A percentile compares a stretch with the other conserved stretches of the same genome.
Conservation (phyloP, 2,113 vertebrate genomes). For the Caranx ignobilis region DNA sequence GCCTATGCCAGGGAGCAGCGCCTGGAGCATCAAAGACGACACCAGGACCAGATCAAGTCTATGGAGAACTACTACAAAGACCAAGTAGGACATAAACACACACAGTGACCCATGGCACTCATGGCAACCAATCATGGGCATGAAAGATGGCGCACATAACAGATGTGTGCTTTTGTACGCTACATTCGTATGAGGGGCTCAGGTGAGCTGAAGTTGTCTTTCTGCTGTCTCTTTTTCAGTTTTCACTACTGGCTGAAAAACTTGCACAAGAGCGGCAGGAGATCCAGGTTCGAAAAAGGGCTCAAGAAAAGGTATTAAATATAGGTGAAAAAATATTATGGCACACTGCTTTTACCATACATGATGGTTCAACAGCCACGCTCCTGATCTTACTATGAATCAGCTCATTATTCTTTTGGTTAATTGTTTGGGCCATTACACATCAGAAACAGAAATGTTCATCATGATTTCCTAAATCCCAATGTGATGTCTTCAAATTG, state of each 20-base stretch:
- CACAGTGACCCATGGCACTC: neutral
- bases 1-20: conserved; percentile 88
- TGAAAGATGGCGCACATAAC: too few species aligned
- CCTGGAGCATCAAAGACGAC: conserved; percentile 85
- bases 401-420: too few species aligned
- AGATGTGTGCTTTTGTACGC: too few species aligned
- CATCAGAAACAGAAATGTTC: too few species aligned
- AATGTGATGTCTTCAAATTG: too few species aligned
- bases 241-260: conserved; percentile 93
- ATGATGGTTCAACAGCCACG: neutral
- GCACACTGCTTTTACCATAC: neutral
- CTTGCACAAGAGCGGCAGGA: conserved; percentile 89
- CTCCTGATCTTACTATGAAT: too few species aligned
- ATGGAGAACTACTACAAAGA: conserved; percentile 98
- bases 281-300: conserved; percentile 89
- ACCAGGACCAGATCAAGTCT: conserved; percentile 88
- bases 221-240: conserved; percentile 78
- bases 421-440: too few species aligned
- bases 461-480: too few species aligned
- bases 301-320: conserved; percentile 89
- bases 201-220: neutral
- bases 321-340: neutral
- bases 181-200: too few species aligned
- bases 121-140: too few species aligned
- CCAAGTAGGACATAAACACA: conserved; percentile 83